Evolutionary conservation across 2,113 vertebrate species (phyloP), one percentile per base, ranked within the genome.

Genomic region (Paramisgurnus dabryanus): DNA sequence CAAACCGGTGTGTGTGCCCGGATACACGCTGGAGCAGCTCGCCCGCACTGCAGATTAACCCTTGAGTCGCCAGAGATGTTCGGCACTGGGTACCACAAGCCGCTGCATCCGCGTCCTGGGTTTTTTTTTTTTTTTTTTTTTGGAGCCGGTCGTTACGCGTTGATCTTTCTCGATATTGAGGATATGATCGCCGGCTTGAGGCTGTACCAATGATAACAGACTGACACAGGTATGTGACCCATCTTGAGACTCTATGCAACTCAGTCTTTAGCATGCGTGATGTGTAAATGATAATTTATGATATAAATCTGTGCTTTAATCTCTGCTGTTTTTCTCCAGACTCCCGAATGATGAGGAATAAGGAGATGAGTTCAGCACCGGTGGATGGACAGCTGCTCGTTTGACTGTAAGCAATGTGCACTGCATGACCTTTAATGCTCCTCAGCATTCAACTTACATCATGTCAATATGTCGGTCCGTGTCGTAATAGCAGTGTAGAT

Each of bases 41-140:
- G 88, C 91, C 92, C 92, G 92, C 93, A 94, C 93, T 94, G 93
- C 93, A 94, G 93, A 93, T 94, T 93, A 94, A 94, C 93, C 89
- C 89, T 87, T 91, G 10, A 80, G 61, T 79, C 71, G 84, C 93
- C 87, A 86, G 81, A 76, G 89, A 89, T 84, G 90, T 86, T 85
- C 84, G 74, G 76, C 65, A 87, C 82, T 45, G 91, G 91, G 92
- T 88, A 92, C 91, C 91, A 85, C 22, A 85, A 84, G 39, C 68
- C 39, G 7, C 84, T 40, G 34, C 67, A 76, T 75, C 60, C n/a
- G 43, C 75, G 76, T 70, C 5, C n/a, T 45, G 17, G 49, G 6
- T 70, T 68, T 27, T 27, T 13, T 61, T 18, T 34, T 53, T 60
- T 45, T 49, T 47, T 7, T 0, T 13, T n/a, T n/a, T n/a, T n/a